Conservation (phyloP, 1,140 invertebrate species). For the Geopemphigus sp. region DNA sequence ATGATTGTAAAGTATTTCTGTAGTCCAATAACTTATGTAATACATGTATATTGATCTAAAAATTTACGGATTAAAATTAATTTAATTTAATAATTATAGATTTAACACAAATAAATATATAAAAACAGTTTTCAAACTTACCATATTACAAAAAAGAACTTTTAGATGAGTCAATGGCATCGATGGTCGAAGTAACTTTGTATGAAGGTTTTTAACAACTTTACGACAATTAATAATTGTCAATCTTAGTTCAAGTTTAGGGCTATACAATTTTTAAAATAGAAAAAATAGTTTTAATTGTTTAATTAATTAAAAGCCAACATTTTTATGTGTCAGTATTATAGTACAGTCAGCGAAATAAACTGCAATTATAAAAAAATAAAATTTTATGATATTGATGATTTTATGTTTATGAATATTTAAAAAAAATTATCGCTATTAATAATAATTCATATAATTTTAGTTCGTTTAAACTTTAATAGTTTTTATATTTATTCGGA, state of each 20-base stretch:
- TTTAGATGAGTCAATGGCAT: conserved; percentile 75
- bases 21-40: conserved; percentile 63
- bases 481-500: too few species aligned
- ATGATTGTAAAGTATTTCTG: conserved; percentile 62
- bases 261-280: not conserved
- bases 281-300: not conserved
- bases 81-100: not conserved
- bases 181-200: conserved; percentile 64
- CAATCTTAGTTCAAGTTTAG: conserved; percentile 37
- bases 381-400: too few species aligned
- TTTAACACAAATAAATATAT: not conserved
- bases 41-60: conserved; percentile 60
- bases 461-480: too few species aligned
- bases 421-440: too few species aligned
- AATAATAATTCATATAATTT: too few species aligned
- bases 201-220: conserved; percentile 59
- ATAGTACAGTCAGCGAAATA: too few species aligned
- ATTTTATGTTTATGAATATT: too few species aligned
- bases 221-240: conserved; percentile 31
- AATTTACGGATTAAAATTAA: conserved; percentile 50
- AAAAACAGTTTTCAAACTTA: conserved; percentile 54
- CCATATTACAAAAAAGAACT: conserved; percentile 71
- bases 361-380: too few species aligned
- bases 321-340: not conserved
- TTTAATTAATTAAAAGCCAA: not conserved